Evolutionary conservation across 2,113 vertebrate species (phyloP).

Genomic region (Pachycephala philippinensis): DNA sequence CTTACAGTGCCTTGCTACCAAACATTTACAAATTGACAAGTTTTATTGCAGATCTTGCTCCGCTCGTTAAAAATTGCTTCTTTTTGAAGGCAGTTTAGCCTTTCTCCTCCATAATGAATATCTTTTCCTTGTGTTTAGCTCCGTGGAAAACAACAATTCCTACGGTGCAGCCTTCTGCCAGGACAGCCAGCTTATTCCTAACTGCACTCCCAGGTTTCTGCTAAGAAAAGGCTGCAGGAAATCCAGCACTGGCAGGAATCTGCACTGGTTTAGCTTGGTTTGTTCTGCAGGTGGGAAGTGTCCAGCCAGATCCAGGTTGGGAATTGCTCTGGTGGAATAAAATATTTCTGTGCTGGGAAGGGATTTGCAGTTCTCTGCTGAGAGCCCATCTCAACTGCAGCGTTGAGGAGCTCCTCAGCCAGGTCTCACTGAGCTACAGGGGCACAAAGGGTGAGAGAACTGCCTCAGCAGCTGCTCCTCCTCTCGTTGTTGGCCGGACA

Average conservation of each 20-base stretch:
- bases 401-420: neutral
- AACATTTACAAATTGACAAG: neutral
- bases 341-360: neutral
- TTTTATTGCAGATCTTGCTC: neutral
- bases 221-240: neutral
- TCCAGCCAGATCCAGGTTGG: neutral
- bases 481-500: neutral
- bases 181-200: neutral
- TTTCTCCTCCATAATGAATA: neutral
- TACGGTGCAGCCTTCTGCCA: neutral
- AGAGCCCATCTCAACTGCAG: neutral
- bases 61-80: neutral
- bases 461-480: neutral
- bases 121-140: neutral
- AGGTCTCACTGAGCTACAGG: fast-evolving
- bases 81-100: neutral
- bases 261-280: neutral
- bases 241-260: neutral
- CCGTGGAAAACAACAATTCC: neutral
- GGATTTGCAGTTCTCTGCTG: neutral
- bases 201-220: neutral
- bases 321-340: neutral
- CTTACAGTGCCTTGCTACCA: neutral
- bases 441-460: neutral
- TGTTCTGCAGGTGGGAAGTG: neutral